These are phyloP conservation scores for Solen grandis DNA, from an alignment of 1,140 invertebrate species.

Conservation along the genomic window DNA sequence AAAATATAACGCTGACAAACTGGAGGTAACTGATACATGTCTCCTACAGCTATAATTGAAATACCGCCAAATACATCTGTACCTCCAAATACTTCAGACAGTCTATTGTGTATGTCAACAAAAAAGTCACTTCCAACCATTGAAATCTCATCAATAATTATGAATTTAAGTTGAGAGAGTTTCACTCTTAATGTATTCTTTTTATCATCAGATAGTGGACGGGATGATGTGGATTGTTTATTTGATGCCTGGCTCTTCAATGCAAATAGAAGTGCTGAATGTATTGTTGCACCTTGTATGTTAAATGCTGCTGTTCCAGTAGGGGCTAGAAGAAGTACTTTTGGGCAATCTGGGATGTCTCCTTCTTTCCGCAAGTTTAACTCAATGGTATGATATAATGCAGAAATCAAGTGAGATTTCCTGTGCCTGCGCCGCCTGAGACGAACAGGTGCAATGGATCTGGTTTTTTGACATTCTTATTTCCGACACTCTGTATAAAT, in stretches of 20 bases:
- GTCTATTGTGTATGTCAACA: constrained; percentile 55
- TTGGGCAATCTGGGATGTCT: constrained; percentile 40
- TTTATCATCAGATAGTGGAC: not conserved
- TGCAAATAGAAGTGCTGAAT: constrained; percentile 19
- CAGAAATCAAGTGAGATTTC: constrained; percentile 56
- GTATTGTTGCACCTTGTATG: constrained; percentile 52
- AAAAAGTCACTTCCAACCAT: constrained; percentile 54
- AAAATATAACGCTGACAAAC: constrained; percentile 20
- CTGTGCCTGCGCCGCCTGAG: constrained; percentile 60
- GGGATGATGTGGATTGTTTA: not conserved
- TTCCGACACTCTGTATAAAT: no score
- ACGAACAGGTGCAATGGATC: constrained; percentile 58
- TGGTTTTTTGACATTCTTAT: constrained; percentile 30
- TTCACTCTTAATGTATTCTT: constrained; percentile 5
- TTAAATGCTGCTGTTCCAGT: constrained; percentile 58
- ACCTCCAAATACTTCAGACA: constrained; percentile 23
- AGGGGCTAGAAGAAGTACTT: constrained; percentile 39
- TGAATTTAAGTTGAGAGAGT: constrained; percentile 12
- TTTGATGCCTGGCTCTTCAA: constrained; percentile 9
- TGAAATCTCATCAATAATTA: constrained; percentile 62
- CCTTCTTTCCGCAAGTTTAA: constrained; percentile 11
- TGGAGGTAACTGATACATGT: constrained; percentile 60
- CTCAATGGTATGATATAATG: constrained; percentile 34
- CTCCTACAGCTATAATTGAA: constrained; percentile 55
- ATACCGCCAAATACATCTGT: constrained; percentile 53